Evolutionary conservation across 2,888 invertebrate genomes (phyloP).

Genomic region (Cylloceria caligata): DNA sequence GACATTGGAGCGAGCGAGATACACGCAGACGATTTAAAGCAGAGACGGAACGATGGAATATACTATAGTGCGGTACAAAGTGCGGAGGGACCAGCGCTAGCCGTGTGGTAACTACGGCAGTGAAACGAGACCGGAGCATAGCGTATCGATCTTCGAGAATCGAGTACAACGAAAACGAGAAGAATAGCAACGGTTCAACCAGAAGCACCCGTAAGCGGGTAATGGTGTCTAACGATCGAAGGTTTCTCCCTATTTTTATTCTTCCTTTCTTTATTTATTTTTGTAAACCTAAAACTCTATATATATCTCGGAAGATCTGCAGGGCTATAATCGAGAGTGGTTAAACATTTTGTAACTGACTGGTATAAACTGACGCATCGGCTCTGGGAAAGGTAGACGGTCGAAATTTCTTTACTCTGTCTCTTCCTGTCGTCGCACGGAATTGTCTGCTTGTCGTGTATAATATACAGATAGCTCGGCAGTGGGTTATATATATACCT

Average conservation of each 20-base stretch:
- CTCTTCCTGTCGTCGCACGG: not conserved
- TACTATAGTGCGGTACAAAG: constrained; percentile 35
- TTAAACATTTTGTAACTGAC: constrained; percentile 43
- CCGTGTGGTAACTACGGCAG: constrained; percentile 20
- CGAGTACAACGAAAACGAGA: constrained; percentile 42
- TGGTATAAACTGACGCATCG: constrained; percentile 30
- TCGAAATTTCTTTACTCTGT: constrained; percentile 36
- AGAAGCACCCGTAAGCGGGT: not conserved
- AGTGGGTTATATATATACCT: constrained; percentile 22
- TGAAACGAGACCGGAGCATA: constrained; percentile 50
- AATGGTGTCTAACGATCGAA: not conserved
- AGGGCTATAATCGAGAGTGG: constrained; percentile 34
- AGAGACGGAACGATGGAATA: constrained; percentile 30
- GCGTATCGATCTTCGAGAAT: constrained; percentile 64
- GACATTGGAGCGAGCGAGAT: constrained; percentile 34
- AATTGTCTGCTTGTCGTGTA: constrained; percentile 35
- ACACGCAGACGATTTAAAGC: constrained; percentile 32
- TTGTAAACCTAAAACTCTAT: not conserved
- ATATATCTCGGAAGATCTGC: not conserved
- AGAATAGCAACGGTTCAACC: constrained; percentile 17
- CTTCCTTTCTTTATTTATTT: not conserved
- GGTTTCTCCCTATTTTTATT: constrained; percentile 4
- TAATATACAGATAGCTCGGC: constrained; percentile 7
- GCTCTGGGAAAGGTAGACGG: not conserved
- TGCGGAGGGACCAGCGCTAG: constrained; percentile 13